These are phyloP conservation scores for Brachyptera risi DNA, from an alignment of 2,888 invertebrate genomes.

Conservation along the genomic window DNA sequence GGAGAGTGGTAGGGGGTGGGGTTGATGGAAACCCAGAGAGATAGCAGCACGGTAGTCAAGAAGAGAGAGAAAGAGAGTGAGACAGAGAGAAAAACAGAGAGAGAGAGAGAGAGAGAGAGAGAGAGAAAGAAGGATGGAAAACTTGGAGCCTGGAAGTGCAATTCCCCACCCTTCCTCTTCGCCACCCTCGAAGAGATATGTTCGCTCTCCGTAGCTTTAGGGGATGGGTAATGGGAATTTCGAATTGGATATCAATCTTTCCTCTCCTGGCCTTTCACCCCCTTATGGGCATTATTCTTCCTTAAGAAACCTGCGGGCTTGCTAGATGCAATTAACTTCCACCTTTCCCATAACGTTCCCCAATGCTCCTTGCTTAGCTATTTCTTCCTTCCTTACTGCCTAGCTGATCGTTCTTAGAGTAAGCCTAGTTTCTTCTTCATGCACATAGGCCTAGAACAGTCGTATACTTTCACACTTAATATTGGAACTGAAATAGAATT, in stretches of 20 bases:
- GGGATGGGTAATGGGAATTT: slow-evolving; percentile 33
- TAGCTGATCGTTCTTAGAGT: neutral
- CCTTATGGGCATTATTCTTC: slow-evolving; percentile 19
- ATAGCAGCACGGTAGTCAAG: slow-evolving; percentile 17
- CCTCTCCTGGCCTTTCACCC: slow-evolving; percentile 22
- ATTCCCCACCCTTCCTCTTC: slow-evolving; percentile 7
- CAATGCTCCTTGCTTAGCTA: too few relatives aligned
- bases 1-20: neutral
- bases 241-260: slow-evolving; percentile 34
- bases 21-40: slow-evolving; percentile 20
- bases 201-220: slow-evolving; percentile 15
- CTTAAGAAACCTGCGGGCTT: slow-evolving; percentile 18
- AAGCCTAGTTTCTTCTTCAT: too few relatives aligned
- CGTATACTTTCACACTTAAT: neutral
- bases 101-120: slow-evolving; percentile 5
- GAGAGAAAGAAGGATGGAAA: slow-evolving; percentile 8
- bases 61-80: neutral
- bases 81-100: neutral
- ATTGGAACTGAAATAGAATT: neutral
- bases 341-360: neutral
- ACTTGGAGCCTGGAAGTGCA: slow-evolving; percentile 18
- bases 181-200: slow-evolving; percentile 22
- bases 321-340: slow-evolving; percentile 13
- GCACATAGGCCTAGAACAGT: too few relatives aligned
- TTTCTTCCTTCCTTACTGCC: too few relatives aligned